Conservation (phyloP, 1,140 invertebrate species). For the Bombus waltoni region DNA sequence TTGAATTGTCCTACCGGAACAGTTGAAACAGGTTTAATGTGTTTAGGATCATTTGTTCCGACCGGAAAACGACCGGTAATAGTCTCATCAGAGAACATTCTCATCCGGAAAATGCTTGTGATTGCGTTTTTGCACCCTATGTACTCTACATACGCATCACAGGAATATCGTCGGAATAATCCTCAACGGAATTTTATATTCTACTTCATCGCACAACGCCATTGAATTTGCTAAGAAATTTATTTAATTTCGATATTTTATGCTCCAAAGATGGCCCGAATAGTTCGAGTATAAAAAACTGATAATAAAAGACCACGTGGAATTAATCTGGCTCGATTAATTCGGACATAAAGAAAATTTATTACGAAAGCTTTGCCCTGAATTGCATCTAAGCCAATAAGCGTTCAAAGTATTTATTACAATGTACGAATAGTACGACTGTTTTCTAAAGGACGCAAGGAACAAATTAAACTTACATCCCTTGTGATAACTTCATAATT, state of each 20-base stretch:
- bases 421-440: neutral
- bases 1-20: conserved; percentile 41
- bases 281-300: neutral
- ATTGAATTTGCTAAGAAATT: no score
- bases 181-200: neutral
- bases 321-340: neutral
- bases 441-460: neutral
- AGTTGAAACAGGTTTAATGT: conserved; percentile 57
- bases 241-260: neutral
- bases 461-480: neutral
- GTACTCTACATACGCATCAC: neutral
- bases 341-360: neutral
- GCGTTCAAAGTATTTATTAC: neutral
- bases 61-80: conserved; percentile 54
- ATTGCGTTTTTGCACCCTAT: conserved; percentile 58
- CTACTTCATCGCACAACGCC: neutral
- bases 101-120: conserved; percentile 48
- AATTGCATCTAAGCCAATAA: neutral
- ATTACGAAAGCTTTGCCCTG: neutral
- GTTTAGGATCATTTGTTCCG: conserved; percentile 63
- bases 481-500: neutral
- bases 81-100: conserved; percentile 58
- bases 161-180: no score
- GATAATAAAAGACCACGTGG: neutral
- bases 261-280: no score